A percentile compares a stretch with the other conserved stretches of the same genome.
These are phyloP conservation scores for Sebastes iracundus DNA, from an alignment of 2,797 vertebrate species.

Conservation along the genomic window DNA sequence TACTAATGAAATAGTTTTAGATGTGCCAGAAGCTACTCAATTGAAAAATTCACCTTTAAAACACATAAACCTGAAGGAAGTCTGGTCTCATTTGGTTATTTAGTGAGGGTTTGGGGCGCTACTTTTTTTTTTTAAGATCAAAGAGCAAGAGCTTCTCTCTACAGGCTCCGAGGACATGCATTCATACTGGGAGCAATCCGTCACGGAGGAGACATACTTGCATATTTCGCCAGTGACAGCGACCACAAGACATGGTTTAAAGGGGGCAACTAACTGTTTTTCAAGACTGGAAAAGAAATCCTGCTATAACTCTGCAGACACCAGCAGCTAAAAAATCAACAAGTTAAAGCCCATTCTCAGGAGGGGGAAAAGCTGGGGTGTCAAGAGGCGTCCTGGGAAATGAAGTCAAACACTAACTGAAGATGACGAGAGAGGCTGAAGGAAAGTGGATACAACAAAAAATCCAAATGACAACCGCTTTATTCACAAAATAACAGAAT, in stretches of 20 bases:
- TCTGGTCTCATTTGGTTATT: background rate
- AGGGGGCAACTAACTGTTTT: background rate
- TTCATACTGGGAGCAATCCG: background rate
- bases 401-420: slow-evolving; percentile 12
- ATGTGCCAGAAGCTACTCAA: slow-evolving; percentile 34
- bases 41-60: slow-evolving; percentile 15
- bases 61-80: background rate
- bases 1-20: slow-evolving; percentile 51
- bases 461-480: slow-evolving; percentile 1
- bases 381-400: slow-evolving; percentile 49
- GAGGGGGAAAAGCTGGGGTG: background rate
- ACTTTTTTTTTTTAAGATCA: background rate
- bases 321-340: slow-evolving; percentile 18
- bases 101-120: background rate
- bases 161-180: background rate
- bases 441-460: background rate
- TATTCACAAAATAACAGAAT: slow-evolving; percentile 33
- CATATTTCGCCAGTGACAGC: background rate
- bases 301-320: background rate
- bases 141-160: background rate
- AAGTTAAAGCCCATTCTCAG: slow-evolving; percentile 24
- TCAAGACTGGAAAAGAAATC: background rate
- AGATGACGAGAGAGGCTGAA: background rate
- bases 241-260: background rate
- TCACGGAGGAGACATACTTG: background rate